Conservation (phyloP, 2,113 vertebrate species). For the Apistogramma diplotaenia region DNA sequence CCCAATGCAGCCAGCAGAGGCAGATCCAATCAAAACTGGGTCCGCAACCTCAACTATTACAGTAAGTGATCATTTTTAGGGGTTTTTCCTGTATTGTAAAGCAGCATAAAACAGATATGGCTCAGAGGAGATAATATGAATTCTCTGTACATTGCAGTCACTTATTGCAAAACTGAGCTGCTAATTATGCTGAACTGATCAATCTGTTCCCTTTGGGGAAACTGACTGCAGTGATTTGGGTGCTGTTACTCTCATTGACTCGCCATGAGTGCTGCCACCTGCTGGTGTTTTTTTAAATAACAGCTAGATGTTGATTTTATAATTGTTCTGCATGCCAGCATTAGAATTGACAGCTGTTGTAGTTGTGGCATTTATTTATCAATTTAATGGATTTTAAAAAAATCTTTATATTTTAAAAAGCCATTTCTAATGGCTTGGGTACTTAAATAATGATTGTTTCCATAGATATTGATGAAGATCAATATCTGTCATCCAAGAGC, state of each 20-base stretch:
- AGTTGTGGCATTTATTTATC: rapidly evolving
- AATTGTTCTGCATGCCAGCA: neutral
- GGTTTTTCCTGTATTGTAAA: neutral
- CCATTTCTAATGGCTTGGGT: neutral
- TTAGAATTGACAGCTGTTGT: neutral
- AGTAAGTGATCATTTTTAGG: constrained; percentile 73
- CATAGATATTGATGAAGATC: neutral
- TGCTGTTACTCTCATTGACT: neutral
- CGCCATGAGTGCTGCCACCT: constrained; percentile 57
- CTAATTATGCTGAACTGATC: neutral
- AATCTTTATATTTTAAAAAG: neutral
- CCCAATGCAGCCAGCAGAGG: constrained; percentile 70
- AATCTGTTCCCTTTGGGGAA: neutral
- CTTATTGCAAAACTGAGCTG: neutral
- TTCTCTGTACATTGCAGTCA: neutral
- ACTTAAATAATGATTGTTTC: neutral
- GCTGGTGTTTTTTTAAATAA: constrained; percentile 23
- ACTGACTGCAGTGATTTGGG: neutral
- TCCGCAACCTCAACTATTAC: constrained; percentile 92
- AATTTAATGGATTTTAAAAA: neutral
- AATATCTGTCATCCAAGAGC: neutral
- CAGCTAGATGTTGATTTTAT: neutral
- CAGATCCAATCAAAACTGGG: constrained; percentile 83
- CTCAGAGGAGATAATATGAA: neutral
- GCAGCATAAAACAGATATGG: neutral